phyloP scores from a whole-genome alignment of 1,140 invertebrate species.

The Dinothrombium tinctorium region DNA sequence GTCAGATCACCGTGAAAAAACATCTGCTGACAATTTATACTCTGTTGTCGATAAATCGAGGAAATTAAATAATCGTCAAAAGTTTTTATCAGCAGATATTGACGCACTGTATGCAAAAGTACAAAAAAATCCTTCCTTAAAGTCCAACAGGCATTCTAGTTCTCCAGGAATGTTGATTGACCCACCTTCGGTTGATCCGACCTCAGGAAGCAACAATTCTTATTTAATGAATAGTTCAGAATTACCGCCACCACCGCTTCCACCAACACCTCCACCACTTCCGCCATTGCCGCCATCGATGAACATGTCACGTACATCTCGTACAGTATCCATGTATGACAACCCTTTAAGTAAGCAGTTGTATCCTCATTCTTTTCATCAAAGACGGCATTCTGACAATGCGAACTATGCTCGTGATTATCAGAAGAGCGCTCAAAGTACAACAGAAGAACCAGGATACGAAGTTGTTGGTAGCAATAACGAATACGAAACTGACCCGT shows the following conservation, averaged over 20 bases:
- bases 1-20: not conserved
- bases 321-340: constrained; percentile 9
- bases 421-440: not conserved
- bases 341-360: not conserved
- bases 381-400: not conserved
- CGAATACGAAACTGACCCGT: not conserved
- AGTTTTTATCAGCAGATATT: not conserved
- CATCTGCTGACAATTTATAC: not conserved
- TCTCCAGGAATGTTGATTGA: not conserved
- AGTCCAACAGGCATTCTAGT: not conserved
- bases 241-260: not conserved
- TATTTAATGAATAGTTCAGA: not conserved
- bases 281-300: not conserved
- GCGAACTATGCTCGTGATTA: not conserved
- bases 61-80: constrained; percentile 1
- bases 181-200: not conserved
- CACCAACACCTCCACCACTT: constrained; percentile 4
- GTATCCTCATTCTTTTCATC: not conserved
- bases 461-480: not conserved
- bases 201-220: not conserved
- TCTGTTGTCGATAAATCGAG: constrained; percentile 4
- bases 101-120: constrained; percentile 10
- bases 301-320: not conserved
- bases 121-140: constrained; percentile 1
- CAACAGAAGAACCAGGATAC: constrained; percentile 1